Conservation (phyloP, 1,140 invertebrate species). For the Pogonognathellus flavescens region DNA sequence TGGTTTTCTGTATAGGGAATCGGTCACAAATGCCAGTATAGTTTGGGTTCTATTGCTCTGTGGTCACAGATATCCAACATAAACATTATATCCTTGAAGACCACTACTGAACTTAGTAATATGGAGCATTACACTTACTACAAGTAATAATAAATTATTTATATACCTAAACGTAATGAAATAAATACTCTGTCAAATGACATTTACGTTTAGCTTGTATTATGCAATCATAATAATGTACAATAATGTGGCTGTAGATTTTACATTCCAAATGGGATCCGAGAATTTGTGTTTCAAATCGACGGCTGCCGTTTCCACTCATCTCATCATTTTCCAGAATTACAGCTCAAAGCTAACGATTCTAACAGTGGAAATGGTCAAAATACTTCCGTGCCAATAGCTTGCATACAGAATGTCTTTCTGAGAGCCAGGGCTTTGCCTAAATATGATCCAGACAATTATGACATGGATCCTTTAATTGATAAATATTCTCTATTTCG, state of each 20-base stretch:
- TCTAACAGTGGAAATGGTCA: background rate
- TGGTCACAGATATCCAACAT: slow-evolving; percentile 72
- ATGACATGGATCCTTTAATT: slow-evolving; percentile 69
- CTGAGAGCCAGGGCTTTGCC: slow-evolving; percentile 71
- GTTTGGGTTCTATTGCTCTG: slow-evolving; percentile 73
- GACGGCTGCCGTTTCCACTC: slow-evolving; percentile 71
- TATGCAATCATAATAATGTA: background rate
- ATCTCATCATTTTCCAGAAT: slow-evolving; percentile 63
- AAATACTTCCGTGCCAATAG: slow-evolving; percentile 17
- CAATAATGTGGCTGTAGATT: slow-evolving; percentile 69
- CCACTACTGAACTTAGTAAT: slow-evolving; percentile 69
- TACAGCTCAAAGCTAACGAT: slow-evolving; percentile 2
- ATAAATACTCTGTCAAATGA: background rate
- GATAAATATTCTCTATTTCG: slow-evolving; percentile 69
- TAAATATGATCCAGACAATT: slow-evolving; percentile 68
- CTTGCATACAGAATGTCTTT: slow-evolving; percentile 71
- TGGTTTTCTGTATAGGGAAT: slow-evolving; percentile 66
- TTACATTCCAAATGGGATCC: slow-evolving; percentile 72
- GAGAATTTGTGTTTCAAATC: slow-evolving; percentile 71
- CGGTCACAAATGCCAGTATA: slow-evolving; percentile 73
- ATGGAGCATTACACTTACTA: slow-evolving; percentile 71
- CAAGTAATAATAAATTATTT: slow-evolving; percentile 69
- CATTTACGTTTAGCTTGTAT: background rate
- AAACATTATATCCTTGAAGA: slow-evolving; percentile 70
- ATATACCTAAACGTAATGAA: background rate